A percentile compares a stretch with the other conserved stretches of the same genome.
Evolutionary conservation across 2,888 invertebrate genomes (phyloP).

Genomic region (Eustalomyia histrio): DNA sequence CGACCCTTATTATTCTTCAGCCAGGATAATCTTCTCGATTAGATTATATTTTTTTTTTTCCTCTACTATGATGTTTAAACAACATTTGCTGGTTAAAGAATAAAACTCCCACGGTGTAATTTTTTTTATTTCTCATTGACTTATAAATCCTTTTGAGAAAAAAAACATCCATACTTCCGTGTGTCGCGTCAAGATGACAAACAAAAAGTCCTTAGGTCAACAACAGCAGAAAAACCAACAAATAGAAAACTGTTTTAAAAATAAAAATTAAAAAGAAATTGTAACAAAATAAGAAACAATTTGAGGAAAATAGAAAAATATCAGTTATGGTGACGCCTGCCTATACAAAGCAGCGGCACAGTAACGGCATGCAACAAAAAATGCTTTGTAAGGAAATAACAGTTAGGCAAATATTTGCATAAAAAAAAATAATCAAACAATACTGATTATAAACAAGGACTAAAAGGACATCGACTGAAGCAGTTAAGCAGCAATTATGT

Average conservation of each 20-base stretch:
- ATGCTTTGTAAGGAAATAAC: conserved; percentile 6
- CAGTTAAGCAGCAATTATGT: no score
- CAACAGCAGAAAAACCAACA: conserved; percentile 6
- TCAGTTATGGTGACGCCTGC: conserved; percentile 1
- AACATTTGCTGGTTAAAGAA: neutral
- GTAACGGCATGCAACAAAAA: conserved; percentile 3
- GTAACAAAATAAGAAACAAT: neutral
- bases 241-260: conserved; percentile 3
- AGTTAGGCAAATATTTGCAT: conserved; percentile 53
- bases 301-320: neutral
- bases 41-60: no score
- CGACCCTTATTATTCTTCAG: no score
- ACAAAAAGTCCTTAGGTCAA: conserved; percentile 29
- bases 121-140: neutral
- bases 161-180: conserved; percentile 35
- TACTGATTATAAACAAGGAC: neutral
- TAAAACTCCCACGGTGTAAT: conserved; percentile 33
- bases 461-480: neutral
- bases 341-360: neutral
- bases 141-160: neutral
- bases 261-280: conserved; percentile 10
- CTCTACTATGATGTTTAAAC: no score
- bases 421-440: conserved; percentile 19
- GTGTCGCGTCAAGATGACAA: conserved; percentile 38
- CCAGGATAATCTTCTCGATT: no score